Conservation (phyloP, 92 coral and sea anemone genomes). For the Zoanthus gigantus region DNA sequence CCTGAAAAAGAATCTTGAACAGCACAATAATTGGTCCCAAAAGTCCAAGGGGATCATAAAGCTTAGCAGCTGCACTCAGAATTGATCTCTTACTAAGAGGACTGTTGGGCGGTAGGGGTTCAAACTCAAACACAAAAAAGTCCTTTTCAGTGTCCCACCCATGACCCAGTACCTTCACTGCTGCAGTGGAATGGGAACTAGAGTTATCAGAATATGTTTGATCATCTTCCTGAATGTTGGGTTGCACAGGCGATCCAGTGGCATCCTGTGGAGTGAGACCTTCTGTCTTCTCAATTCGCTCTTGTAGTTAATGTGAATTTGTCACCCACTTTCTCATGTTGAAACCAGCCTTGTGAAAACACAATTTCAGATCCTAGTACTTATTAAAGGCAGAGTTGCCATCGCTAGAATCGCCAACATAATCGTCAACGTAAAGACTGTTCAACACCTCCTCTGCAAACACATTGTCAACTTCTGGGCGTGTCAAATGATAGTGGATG, state of each 20-base stretch:
- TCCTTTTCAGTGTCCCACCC: conserved; percentile 49
- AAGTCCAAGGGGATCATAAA: conserved; percentile 68
- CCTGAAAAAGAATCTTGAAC: conserved; percentile 64
- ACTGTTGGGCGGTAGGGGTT: background rate
- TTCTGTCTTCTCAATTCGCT: conserved; percentile 39
- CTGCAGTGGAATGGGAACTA: conserved; percentile 17
- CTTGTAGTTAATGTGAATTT: background rate
- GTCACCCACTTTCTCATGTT: conserved; percentile 55
- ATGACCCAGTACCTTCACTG: conserved; percentile 11
- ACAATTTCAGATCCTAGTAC: conserved; percentile 39
- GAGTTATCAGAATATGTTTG: conserved; percentile 35
- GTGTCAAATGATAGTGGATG: conserved; percentile 29
- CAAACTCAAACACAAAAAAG: background rate
- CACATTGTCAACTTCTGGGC: conserved; percentile 8
- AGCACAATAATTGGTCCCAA: conserved; percentile 51
- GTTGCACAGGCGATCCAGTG: background rate
- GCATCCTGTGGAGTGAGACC: background rate
- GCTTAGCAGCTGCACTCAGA: conserved; percentile 50
- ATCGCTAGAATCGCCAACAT: conserved; percentile 12
- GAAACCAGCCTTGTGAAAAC: conserved; percentile 31
- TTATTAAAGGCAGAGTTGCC: conserved; percentile 4
- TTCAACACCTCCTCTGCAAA: conserved; percentile 27
- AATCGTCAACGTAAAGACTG: conserved; percentile 48
- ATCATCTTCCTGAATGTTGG: conserved; percentile 36
- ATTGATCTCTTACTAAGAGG: conserved; percentile 34